Percentiles rank a stretch among this genome's conserved stretches.
phyloP scores from a whole-genome alignment of 2,888 invertebrate genomes.

The Aspidiotus destructor region DNA sequence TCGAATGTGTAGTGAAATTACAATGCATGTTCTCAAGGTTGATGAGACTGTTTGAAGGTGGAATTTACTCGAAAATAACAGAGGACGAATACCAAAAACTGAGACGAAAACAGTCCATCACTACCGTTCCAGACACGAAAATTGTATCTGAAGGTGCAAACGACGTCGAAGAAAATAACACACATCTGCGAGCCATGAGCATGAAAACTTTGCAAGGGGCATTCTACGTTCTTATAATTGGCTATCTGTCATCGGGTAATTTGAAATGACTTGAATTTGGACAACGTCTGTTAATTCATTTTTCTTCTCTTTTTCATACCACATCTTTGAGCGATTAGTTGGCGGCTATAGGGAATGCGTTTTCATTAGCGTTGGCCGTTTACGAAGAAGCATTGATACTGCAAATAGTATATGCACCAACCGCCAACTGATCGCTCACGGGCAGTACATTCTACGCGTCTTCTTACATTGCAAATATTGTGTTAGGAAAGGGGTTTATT shows the following conservation, averaged over 20 bases:
- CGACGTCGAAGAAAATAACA: conserved; percentile 37
- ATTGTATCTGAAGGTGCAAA: conserved; percentile 36
- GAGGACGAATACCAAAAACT: conserved; percentile 63
- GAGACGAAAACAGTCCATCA: conserved; percentile 44
- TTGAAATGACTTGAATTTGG: not conserved
- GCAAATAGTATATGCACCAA: too few relatives aligned
- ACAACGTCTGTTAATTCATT: not conserved
- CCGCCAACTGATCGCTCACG: too few relatives aligned
- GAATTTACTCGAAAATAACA: conserved; percentile 65
- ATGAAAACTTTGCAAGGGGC: conserved; percentile 63
- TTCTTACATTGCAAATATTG: too few relatives aligned
- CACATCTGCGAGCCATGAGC: conserved; percentile 52
- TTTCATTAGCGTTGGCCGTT: too few relatives aligned
- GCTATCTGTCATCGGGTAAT: conserved; percentile 52
- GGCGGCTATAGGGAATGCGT: too few relatives aligned
- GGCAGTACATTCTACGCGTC: too few relatives aligned
- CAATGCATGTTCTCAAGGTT: conserved; percentile 47
- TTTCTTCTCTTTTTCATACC: not conserved
- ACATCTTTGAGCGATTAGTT: not conserved
- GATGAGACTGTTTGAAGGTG: conserved; percentile 64
- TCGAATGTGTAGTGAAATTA: not conserved
- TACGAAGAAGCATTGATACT: too few relatives aligned
- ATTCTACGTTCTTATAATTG: conserved; percentile 58
- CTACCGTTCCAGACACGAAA: conserved; percentile 16
- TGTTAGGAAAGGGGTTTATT: too few relatives aligned